phyloP scores from a whole-genome alignment of 2,797 vertebrate genomes.

The Myotis findleyi region DNA sequence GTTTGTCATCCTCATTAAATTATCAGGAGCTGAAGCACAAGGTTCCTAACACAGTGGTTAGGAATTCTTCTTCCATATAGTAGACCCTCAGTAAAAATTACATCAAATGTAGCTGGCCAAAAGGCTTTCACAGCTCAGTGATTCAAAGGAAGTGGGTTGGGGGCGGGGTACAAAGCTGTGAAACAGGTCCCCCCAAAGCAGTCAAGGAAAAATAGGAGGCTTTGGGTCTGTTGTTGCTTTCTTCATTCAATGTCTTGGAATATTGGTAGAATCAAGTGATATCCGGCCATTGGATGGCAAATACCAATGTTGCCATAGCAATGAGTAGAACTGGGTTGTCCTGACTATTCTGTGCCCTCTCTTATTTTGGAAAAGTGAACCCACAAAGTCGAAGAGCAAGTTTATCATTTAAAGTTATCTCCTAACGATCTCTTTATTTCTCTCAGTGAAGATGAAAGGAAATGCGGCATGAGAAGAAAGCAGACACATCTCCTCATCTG shows the following conservation, averaged over 20 bases:
- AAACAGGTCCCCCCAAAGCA: background rate
- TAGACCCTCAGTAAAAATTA: background rate
- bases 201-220: background rate
- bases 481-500: background rate
- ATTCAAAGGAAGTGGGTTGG: background rate
- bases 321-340: background rate
- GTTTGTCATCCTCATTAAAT: background rate
- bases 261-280: background rate
- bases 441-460: conserved; percentile 33
- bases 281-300: background rate
- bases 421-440: background rate
- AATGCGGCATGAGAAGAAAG: background rate
- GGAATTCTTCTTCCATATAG: background rate
- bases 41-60: background rate
- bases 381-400: background rate
- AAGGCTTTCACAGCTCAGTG: background rate
- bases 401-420: conserved; percentile 4
- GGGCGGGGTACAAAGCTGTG: background rate
- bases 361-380: conserved; percentile 41
- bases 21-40: background rate
- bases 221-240: background rate
- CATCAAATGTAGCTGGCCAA: background rate
- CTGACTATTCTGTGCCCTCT: background rate
- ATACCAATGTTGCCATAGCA: background rate
- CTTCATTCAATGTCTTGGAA: background rate